Base-by-base conservation (phyloP, 2,888 invertebrate species). In the Corbicula japonica region DNA sequence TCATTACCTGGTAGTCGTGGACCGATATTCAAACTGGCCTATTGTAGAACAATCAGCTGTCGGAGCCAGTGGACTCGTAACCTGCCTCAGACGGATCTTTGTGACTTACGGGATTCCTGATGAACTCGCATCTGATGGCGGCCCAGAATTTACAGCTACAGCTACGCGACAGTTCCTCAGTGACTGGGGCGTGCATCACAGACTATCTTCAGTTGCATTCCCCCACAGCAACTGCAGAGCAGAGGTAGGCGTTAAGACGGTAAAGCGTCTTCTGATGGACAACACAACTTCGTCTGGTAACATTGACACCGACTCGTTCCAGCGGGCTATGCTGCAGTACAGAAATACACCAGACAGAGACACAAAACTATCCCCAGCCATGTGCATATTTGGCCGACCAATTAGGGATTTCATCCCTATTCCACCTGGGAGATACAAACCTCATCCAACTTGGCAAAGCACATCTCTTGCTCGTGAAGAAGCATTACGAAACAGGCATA, bases 201-300 rank as follows among this genome's bases (percentile, higher is more conserved):
- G 86, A 0, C 61, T 88, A 1, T 88, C 88, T 18, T 89, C 86
- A 1, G 87, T 89, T 0, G 85, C 86, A 8, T 88, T 82, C 56
- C 85, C 85, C 5, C 87, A 87, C 73, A 87, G 85, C 65, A 89
- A 89, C 66, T 87, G n/a, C n/a, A n/a, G n/a, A n/a, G n/a, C n/a
- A n/a, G n/a, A n/a, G n/a, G n/a, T n/a, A n/a, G n/a, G n/a, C n/a
- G n/a, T n/a, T n/a, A n/a, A n/a, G n/a, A n/a, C n/a, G n/a, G n/a
- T n/a, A n/a, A n/a, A n/a, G n/a, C n/a, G n/a, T n/a, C n/a, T n/a
- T n/a, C n/a, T n/a, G n/a, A n/a, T n/a, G n/a, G n/a, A n/a, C n/a
- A n/a, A n/a, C n/a, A n/a, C n/a, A n/a, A n/a, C n/a, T n/a, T n/a
- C n/a, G n/a, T n/a, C n/a, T n/a, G n/a, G n/a, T n/a, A n/a, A n/a